Evolutionary conservation across 2,113 vertebrate genomes (phyloP).

Genomic region (Choloepus hoffmanni): DNA sequence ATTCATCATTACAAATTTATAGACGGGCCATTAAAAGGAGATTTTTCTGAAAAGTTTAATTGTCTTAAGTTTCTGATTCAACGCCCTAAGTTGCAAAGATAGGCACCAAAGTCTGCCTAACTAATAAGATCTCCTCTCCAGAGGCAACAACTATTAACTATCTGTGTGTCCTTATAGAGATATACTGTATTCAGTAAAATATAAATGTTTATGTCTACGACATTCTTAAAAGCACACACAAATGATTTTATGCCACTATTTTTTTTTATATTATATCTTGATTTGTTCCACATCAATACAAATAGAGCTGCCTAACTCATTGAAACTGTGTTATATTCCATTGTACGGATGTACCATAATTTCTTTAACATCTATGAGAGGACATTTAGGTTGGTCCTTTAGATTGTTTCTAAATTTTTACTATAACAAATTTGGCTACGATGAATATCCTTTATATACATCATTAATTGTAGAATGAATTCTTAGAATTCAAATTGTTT

Average conservation of each 20-base stretch:
- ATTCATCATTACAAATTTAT: neutral
- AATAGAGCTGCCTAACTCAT: neutral
- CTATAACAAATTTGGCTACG: neutral
- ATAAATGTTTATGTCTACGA: neutral
- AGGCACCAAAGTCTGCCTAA: neutral
- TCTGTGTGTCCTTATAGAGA: slow-evolving; percentile 8
- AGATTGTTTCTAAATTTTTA: slow-evolving; percentile 30
- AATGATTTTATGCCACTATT: neutral
- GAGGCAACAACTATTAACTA: neutral
- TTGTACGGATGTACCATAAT: neutral
- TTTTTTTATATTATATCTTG: neutral
- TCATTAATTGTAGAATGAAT: slow-evolving; percentile 13
- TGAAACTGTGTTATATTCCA: slow-evolving; percentile 17
- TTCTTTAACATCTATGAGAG: neutral
- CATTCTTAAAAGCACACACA: neutral
- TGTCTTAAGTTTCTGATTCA: slow-evolving; percentile 24
- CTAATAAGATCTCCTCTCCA: neutral
- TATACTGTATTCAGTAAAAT: neutral
- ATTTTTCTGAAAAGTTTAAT: slow-evolving; percentile 45
- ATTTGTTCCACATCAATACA: slow-evolving; percentile 5
- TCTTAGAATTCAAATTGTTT: slow-evolving; percentile 35
- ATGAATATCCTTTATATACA: neutral
- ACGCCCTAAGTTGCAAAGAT: neutral
- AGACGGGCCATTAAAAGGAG: neutral
- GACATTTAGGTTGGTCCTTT: slow-evolving; percentile 57